These are phyloP conservation scores for Stylophora pistillata DNA, from an alignment of 64 coral and sea anemone genomes.

Conservation along the genomic window DNA sequence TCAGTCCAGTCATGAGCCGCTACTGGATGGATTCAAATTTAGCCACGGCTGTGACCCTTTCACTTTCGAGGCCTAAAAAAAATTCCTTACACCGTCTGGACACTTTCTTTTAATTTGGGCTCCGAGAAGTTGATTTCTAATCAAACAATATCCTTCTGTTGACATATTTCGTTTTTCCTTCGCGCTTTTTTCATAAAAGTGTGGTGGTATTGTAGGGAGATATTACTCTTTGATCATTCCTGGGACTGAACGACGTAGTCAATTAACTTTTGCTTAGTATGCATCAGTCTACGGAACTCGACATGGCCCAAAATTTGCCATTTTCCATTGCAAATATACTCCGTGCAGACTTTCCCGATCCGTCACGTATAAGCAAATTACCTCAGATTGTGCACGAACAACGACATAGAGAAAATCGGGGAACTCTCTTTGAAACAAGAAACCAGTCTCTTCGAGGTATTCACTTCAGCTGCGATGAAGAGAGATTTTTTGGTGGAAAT, in stretches of 20 bases:
- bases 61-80: no score
- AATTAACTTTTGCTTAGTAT: neutral
- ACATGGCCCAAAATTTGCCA: constrained; percentile 7
- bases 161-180: no score
- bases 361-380: neutral
- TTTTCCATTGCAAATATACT: constrained; percentile 32
- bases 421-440: neutral
- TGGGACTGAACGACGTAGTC: neutral
- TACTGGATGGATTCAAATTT: no score
- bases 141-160: no score
- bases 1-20: neutral
- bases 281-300: neutral
- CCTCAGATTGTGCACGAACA: neutral
- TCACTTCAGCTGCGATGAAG: neutral
- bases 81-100: no score
- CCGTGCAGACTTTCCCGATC: neutral
- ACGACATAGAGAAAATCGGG: neutral
- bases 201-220: no score
- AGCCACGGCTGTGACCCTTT: no score
- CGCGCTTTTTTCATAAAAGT: no score
- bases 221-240: no score
- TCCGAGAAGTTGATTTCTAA: no score
- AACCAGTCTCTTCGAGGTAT: neutral
- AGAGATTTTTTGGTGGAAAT: no score
- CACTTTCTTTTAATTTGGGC: no score